Percentiles rank a stretch among this genome's conserved stretches.
Conservation (phyloP, 23 tunicate species). For the Botrylloides violaceus region DNA sequence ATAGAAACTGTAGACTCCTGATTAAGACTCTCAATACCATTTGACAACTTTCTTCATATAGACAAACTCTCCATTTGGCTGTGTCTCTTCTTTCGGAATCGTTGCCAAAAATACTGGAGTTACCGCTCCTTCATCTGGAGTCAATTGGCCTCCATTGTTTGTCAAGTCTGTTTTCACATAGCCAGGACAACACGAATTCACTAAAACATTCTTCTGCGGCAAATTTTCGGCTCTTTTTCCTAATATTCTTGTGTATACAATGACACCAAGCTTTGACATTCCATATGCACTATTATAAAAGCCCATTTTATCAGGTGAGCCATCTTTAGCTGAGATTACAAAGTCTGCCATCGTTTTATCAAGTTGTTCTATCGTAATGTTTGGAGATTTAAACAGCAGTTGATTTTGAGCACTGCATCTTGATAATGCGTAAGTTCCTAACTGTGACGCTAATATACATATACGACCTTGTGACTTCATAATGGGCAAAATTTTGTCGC, state of each 20-base stretch:
- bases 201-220: conserved; percentile 52
- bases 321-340: conserved; percentile 29
- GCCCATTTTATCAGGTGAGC: conserved; percentile 20
- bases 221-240: conserved; percentile 32
- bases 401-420: conserved; percentile 61
- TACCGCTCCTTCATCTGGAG: conserved; percentile 86
- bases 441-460: conserved; percentile 52
- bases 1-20: too few species aligned
- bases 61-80: conserved; percentile 78
- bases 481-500: conserved; percentile 43
- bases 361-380: conserved; percentile 63
- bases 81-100: conserved; percentile 55
- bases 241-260: conserved; percentile 52
- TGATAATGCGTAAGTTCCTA: conserved; percentile 9
- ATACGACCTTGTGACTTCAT: conserved; percentile 57
- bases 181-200: conserved; percentile 94
- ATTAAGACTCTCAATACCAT: conserved; percentile 33
- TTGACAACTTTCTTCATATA: conserved; percentile 39
- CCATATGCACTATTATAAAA: conserved; percentile 57
- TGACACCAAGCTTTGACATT: conserved; percentile 71
- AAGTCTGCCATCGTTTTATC: conserved; percentile 52
- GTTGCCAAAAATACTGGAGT: conserved; percentile 72
- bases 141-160: conserved; percentile 48
- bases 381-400: conserved; percentile 42
- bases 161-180: conserved; percentile 86